Evolutionary conservation across 2,888 invertebrate species (phyloP), one percentile per base, ranked within the genome.

Genomic region (Lissonota sp.): DNA sequence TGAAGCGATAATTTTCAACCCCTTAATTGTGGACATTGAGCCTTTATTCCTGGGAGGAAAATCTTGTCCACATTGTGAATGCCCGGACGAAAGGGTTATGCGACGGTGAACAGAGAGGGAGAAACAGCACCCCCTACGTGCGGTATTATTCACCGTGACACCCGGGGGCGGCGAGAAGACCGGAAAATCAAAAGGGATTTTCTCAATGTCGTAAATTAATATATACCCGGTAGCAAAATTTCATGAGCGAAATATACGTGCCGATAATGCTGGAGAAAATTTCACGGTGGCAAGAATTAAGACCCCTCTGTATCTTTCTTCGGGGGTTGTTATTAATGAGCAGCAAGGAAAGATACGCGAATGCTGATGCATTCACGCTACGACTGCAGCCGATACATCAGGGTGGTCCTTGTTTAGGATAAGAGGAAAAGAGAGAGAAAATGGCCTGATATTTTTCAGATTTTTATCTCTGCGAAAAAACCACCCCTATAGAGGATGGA

Each of bases 201-300:
- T 70, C 26, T 26, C 74, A 46, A 78, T 74, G 78, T 71, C 81
- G 78, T 81, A 81, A 81, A 81, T 81, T 81, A 77, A 81, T 81
- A 55, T 81, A 55, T 12, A 70, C 53, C 64, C 77, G 42, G 81
- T 81, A 78, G 74, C 81, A 5, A 57, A 82, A 78, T 78, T 44
- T 67, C 57, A 73, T 75, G 55, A 81, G 60, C 72, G 77, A 77
- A 55, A 49, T 49, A 53, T 8, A 63, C 66, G 79, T 53, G 58
- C 57, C 46, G 49, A n/a, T 49, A 67, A 62, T 55, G 49, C 51
- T 44, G 64, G 49, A 53, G 51, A 51, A 73, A 58, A 81, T 81
- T 77, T 81, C 80, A 81, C 77, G 77, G 70, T 80, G 71, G 69
- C 60, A 4, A 72, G 57, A 49, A 60, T 73, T 53, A 26, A 60